phyloP scores from a whole-genome alignment of 2,888 invertebrate species.

The Phrixothrix hirtus region DNA sequence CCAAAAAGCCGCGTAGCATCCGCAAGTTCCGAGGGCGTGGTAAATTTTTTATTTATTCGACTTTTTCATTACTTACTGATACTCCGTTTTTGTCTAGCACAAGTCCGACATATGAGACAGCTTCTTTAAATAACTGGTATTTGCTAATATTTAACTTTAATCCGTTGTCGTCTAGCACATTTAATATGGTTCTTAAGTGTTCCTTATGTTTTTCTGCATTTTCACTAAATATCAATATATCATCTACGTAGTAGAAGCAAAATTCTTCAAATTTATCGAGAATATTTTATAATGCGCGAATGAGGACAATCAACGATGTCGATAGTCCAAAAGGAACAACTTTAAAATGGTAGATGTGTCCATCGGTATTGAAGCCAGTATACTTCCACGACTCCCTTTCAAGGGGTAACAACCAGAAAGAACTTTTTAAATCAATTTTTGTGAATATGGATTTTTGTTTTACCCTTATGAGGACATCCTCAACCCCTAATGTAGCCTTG shows the following conservation, averaged over 20 bases:
- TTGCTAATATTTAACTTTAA: slow-evolving; percentile 6
- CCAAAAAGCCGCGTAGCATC: too few species aligned
- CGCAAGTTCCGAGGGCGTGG: too few species aligned
- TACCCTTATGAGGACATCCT: too few species aligned
- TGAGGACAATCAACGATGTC: slow-evolving; percentile 3
- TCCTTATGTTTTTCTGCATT: slow-evolving; percentile 1
- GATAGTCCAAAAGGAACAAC: slow-evolving; percentile 18
- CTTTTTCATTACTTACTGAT: too few species aligned
- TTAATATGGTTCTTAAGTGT: slow-evolving; percentile 3
- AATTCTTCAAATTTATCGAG: slow-evolving; percentile 10
- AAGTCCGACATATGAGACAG: too few species aligned
- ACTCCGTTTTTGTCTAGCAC: too few species aligned
- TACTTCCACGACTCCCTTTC: slow-evolving; percentile 2
- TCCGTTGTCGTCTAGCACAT: background rate
- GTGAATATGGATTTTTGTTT: too few species aligned
- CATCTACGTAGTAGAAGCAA: slow-evolving; percentile 15
- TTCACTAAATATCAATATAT: slow-evolving; percentile 13
- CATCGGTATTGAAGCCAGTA: slow-evolving; percentile 4
- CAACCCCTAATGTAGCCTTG: too few species aligned
- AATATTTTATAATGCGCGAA: slow-evolving; percentile 8
- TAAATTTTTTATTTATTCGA: too few species aligned
- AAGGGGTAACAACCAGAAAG: too few species aligned
- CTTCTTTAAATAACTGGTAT: slow-evolving; percentile 3
- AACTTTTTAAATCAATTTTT: slow-evolving; percentile 16
- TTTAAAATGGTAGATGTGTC: slow-evolving; percentile 11